Conservation (phyloP, 30 jellyfish, hydroid and myxozoan genomes). For the Rhopilema esculentum region DNA sequence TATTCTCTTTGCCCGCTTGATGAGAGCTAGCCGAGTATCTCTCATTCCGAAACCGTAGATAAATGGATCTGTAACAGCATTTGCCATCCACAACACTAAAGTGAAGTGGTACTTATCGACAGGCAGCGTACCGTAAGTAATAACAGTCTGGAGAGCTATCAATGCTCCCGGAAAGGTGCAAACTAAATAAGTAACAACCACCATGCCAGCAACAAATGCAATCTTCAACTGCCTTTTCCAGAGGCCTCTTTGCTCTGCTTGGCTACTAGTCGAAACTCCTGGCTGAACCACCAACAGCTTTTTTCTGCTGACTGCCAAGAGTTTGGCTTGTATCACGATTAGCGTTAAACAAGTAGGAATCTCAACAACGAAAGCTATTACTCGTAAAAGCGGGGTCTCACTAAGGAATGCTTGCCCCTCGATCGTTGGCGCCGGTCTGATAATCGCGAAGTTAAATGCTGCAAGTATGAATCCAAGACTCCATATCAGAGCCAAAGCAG, state of each 20-base stretch:
- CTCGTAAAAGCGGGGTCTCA: neutral
- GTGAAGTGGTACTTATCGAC: neutral
- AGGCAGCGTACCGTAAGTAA: neutral
- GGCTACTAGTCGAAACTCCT: neutral
- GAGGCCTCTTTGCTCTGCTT: neutral
- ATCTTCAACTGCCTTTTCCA: neutral
- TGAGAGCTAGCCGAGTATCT: neutral
- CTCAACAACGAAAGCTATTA: neutral
- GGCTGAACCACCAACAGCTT: neutral
- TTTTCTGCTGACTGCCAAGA: neutral
- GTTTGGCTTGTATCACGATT: neutral
- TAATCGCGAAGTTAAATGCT: neutral
- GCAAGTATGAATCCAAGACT: neutral
- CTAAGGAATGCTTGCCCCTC: neutral
- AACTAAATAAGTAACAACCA: neutral
- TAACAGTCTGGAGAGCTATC: neutral
- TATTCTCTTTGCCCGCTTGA: neutral
- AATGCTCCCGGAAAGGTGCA: neutral
- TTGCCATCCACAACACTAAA: neutral
- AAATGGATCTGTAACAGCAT: neutral
- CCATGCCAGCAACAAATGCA: slow-evolving; percentile 9
- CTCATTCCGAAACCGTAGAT: neutral
- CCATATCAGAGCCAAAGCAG: neutral
- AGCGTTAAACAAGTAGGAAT: neutral
- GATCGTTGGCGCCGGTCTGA: neutral